phyloP scores from a whole-genome alignment of 2,113 vertebrate genomes.

The Sphyrna mokarran region DNA sequence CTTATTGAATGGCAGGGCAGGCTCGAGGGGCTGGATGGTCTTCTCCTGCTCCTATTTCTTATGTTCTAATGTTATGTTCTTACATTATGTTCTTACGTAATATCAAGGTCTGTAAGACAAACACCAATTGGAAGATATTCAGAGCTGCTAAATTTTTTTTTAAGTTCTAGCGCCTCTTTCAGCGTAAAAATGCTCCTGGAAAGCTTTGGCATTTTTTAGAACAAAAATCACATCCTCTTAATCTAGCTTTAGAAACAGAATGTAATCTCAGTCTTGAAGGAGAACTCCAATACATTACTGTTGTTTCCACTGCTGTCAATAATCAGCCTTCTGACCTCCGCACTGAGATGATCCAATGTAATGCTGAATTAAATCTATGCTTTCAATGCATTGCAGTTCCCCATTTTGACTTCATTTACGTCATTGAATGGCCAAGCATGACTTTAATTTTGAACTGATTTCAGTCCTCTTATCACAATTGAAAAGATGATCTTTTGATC shows the following conservation, averaged over 20 bases:
- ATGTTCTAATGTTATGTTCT: no score
- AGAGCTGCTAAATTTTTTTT: not conserved
- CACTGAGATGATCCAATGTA: not conserved
- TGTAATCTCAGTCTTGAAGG: not conserved
- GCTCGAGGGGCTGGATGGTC: no score
- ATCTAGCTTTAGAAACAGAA: not conserved
- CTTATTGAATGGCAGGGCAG: no score
- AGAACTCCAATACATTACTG: not conserved
- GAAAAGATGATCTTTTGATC: not conserved
- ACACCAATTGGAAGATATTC: not conserved
- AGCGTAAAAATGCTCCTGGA: not conserved
- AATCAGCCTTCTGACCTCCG: not conserved
- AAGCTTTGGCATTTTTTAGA: not conserved
- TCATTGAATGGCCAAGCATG: not conserved
- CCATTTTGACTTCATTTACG: not conserved
- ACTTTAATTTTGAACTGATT: constrained; percentile 16
- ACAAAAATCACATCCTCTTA: not conserved
- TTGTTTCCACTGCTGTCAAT: not conserved
- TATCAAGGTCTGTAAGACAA: not conserved
- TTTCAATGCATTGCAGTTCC: not conserved
- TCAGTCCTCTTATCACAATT: not conserved
- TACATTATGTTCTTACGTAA: no score
- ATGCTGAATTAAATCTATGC: not conserved
- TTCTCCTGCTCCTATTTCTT: no score
- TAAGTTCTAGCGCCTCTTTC: not conserved